These are phyloP conservation scores for Halichoerus grypus DNA, from an alignment of 2,113 vertebrate genomes.

Conservation along the genomic window DNA sequence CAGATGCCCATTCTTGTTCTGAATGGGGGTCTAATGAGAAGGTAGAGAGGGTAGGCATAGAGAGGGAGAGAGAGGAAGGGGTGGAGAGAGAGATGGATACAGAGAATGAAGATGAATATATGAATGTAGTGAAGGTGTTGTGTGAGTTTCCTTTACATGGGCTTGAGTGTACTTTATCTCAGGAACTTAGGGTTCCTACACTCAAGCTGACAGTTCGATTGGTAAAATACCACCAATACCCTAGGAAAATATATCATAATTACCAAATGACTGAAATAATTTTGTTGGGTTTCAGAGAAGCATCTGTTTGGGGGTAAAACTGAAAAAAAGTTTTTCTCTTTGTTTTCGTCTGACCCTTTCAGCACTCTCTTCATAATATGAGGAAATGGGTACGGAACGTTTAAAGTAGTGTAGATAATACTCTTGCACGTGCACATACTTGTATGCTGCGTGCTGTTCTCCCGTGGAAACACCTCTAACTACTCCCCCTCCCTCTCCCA, in stretches of 20 bases:
- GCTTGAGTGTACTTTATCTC: background rate
- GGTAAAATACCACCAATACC: background rate
- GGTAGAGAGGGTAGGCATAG: background rate
- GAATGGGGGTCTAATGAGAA: background rate
- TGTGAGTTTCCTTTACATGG: constrained; percentile 14
- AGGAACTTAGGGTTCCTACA: background rate
- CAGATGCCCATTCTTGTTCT: background rate
- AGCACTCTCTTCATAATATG: background rate
- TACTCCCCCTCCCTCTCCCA: too few relatives aligned
- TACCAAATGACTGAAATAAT: constrained; percentile 15
- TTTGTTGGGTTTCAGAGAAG: constrained; percentile 38
- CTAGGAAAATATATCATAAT: constrained; percentile 1
- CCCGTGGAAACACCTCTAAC: background rate
- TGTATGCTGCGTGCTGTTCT: background rate
- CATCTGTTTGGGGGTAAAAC: background rate
- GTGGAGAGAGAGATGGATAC: background rate
- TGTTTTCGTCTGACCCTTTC: background rate
- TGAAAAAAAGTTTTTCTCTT: background rate
- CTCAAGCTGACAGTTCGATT: background rate
- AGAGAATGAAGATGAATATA: background rate
- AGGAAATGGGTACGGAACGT: constrained; percentile 9
- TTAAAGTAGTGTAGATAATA: background rate
- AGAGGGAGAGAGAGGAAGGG: background rate
- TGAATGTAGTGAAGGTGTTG: background rate
- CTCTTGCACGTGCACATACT: background rate